Base-by-base conservation (phyloP, 1,140 invertebrate species). In the Drosophila pseudoobscura region DNA sequence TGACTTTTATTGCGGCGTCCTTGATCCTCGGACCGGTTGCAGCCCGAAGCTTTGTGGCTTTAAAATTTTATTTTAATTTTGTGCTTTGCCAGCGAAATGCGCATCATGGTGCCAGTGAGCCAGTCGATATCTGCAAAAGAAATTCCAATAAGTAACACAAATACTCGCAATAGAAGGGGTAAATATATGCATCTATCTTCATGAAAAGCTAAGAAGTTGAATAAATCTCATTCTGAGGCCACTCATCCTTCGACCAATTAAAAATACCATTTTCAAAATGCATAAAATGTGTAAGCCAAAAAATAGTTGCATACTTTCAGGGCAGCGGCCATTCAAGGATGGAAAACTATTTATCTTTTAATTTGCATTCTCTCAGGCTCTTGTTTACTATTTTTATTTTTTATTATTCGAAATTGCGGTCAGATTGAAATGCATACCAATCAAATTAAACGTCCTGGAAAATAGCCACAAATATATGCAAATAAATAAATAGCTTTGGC, bases 31-130 rank as follows among this genome's bases (percentile, higher is more conserved):
- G n/a, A 11, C 24, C 35, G 29, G 17, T 41, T 39, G 26, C 26
- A 39, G 46, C 52, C 50, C 8, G 6, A 5, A 53, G 60, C 45
- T 39, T 29, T 55, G 31, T 51, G 50, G 50, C 47, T 50, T 41
- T 76, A 75, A 59, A 75, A 75, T 75, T 75, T 68, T 31, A 75
- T 76, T 76, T 76, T 76, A 69, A 76, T 76, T 68, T 69, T 51
- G 64, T 45, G 52, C 46, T 43, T 44, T 9, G 63, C 35, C 47
- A 45, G 26, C 41, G 9, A 75, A 75, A 24, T 57, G 45, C 56
- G 20, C 56, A 61, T 75, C 72, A 69, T 75, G 39, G 29, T 75
- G 72, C 39, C 47, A 20, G 47, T 35, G 46, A 31, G 58, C 20
- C 24, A 11, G 26, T 44, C 55, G 53, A 68, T 68, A 61, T 54